Conservation (phyloP, 2,797 vertebrate species). For the Chaunax sp. region DNA sequence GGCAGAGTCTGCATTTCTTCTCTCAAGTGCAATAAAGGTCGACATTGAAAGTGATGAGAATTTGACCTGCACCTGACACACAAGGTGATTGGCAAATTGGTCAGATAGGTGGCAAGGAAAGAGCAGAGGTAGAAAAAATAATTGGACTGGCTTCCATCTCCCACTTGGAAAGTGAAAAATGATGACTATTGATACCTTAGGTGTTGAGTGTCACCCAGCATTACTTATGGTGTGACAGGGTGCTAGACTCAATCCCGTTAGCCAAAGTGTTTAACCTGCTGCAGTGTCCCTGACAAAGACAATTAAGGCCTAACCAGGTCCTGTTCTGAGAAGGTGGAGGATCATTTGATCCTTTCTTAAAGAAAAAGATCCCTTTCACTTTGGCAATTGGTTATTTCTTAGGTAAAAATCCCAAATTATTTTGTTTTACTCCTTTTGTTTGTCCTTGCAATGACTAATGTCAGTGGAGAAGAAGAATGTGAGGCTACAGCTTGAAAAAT, state of each 20-base stretch:
- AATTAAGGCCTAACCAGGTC: constrained; percentile 22
- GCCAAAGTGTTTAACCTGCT: constrained; percentile 34
- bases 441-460: neutral
- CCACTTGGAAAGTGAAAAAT: constrained; percentile 26
- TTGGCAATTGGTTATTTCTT: neutral
- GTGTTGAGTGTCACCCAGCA: constrained; percentile 30
- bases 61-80: constrained; percentile 9
- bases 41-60: constrained; percentile 1
- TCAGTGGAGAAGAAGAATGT: constrained; percentile 22
- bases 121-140: constrained; percentile 21
- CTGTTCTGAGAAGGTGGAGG: neutral
- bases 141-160: constrained; percentile 24
- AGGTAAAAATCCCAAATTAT: neutral
- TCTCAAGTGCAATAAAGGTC: neutral
- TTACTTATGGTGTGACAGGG: constrained; percentile 20
- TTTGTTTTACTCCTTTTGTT: constrained; percentile 25
- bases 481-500: constrained; percentile 43
- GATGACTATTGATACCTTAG: constrained; percentile 33
- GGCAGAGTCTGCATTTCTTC: neutral
- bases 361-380: constrained; percentile 9
- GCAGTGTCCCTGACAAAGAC: constrained; percentile 18
- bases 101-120: neutral
- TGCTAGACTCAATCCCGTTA: constrained; percentile 14
- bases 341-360: neutral
- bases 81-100: constrained; percentile 1